A percentile compares a stretch with the other conserved stretches of the same genome.
Evolutionary conservation across 2,113 vertebrate genomes (phyloP).

Genomic region (cattle (Bos taurus)): ARS-UCD2.0 NC_037332.1:102144501-102145000

Average conservation of each 20-base stretch:
- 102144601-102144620: not conserved
- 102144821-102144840: rapidly evolving
- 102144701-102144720: not conserved
- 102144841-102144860: not conserved
- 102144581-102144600: not conserved
- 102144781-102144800: rapidly evolving
- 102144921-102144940: no score
- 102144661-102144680: not conserved
- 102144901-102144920: not conserved
- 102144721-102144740: not conserved
- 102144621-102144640: not conserved
- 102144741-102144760: not conserved
- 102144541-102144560: not conserved
- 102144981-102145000: not conserved
- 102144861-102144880: not conserved
- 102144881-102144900: not conserved
- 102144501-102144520: not conserved
- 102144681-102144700: not conserved
- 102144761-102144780: not conserved
- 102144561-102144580: not conserved
- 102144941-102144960: no score
- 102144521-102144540: no score
- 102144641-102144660: no score
- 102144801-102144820: rapidly evolving
- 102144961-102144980: not conserved